A percentile compares a stretch with the other conserved stretches of the same genome.
Evolutionary conservation across 2,888 invertebrate genomes (phyloP).

Genomic region (Epistrophe eligans): DNA sequence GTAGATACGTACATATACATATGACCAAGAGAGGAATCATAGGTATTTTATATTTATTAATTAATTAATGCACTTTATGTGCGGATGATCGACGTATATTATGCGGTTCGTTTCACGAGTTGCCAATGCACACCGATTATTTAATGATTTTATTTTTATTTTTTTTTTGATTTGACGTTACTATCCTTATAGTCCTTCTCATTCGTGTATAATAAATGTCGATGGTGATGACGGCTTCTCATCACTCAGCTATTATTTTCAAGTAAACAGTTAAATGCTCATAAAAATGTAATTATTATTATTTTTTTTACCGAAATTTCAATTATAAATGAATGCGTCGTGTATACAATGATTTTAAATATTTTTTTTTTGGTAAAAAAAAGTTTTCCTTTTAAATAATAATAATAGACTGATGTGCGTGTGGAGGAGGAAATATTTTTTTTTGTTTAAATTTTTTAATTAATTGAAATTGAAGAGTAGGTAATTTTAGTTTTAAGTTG

Average conservation of each 20-base stretch:
- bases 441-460: conserved; percentile 14
- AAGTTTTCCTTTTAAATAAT: neutral
- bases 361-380: neutral
- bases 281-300: conserved; percentile 63
- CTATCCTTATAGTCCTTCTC: no score
- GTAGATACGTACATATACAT: no score
- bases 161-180: neutral
- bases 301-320: conserved; percentile 45
- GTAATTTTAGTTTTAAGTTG: no score
- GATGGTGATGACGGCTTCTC: conserved; percentile 44
- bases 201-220: neutral
- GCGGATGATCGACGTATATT: conserved; percentile 64
- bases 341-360: conserved; percentile 29
- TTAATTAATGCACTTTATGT: conserved; percentile 71
- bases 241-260: conserved; percentile 48
- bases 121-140: conserved; percentile 15
- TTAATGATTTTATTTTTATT: neutral
- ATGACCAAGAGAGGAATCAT: conserved; percentile 32
- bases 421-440: neutral
- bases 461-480: conserved; percentile 48
- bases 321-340: conserved; percentile 58
- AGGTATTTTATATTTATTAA: conserved; percentile 69
- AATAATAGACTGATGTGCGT: neutral
- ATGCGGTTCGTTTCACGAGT: conserved; percentile 65
- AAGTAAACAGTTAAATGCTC: conserved; percentile 66